A percentile compares a stretch with the other conserved stretches of the same genome.
phyloP scores from a whole-genome alignment of 1,140 invertebrate species.

The Drosophila cardini region DNA sequence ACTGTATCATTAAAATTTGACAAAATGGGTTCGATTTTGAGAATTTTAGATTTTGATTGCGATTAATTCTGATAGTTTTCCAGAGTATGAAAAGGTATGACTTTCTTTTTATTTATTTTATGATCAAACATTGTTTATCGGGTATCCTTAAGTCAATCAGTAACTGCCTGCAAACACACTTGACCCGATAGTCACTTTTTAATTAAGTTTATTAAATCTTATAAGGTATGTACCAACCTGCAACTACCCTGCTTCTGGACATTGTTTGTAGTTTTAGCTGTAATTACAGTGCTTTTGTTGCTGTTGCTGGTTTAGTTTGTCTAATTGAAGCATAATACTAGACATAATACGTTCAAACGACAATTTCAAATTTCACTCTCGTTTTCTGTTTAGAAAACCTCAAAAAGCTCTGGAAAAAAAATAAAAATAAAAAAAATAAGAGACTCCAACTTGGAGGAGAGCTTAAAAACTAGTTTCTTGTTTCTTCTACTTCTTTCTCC shows the following conservation, averaged over 20 bases:
- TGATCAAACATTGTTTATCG: too few species aligned
- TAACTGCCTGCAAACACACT: too few species aligned
- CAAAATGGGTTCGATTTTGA: too few species aligned
- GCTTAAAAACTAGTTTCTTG: constrained; percentile 63
- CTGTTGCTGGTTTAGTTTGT: constrained; percentile 11
- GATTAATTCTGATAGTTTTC: too few species aligned
- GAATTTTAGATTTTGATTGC: too few species aligned
- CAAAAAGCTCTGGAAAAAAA: constrained; percentile 12
- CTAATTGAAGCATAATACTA: constrained; percentile 33
- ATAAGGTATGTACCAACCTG: background rate
- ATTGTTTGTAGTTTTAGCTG: background rate
- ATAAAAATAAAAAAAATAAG: background rate
- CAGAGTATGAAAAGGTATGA: too few species aligned
- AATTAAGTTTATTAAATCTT: too few species aligned
- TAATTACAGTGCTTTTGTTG: background rate
- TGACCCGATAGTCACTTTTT: too few species aligned
- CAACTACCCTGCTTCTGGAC: background rate
- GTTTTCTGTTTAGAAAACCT: constrained; percentile 69
- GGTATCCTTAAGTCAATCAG: too few species aligned
- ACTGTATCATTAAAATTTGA: too few species aligned
- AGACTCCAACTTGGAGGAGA: constrained; percentile 4
- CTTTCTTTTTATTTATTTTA: too few species aligned
- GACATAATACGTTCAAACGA: constrained; percentile 18
- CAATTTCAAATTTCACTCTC: constrained; percentile 69
- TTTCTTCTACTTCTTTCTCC: constrained; percentile 5